A percentile compares a stretch with the other conserved stretches of the same genome.
Evolutionary conservation across 1,140 invertebrate genomes (phyloP).

Genomic region (Drosophila kikkawai): DNA sequence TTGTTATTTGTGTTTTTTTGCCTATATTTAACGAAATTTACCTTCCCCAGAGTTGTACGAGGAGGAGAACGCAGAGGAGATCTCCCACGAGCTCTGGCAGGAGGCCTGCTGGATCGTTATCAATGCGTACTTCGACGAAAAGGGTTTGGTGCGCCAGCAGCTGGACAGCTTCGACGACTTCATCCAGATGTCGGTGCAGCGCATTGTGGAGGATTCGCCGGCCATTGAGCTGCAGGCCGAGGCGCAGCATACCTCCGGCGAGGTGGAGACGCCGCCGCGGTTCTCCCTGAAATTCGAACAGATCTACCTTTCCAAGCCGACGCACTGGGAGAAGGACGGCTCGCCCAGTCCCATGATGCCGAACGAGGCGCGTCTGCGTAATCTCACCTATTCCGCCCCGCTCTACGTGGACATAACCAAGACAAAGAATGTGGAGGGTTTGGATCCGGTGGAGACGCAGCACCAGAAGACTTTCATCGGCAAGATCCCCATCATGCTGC

Average conservation of each 20-base stretch:
- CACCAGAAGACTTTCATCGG: slow-evolving; percentile 99
- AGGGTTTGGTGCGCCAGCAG: slow-evolving; percentile 99
- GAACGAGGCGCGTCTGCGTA: slow-evolving; percentile 96
- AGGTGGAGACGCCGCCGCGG: slow-evolving; percentile 95
- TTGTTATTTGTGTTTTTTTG: neutral
- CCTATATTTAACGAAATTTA: neutral
- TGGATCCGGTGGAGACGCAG: slow-evolving; percentile 96
- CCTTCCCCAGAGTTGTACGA: slow-evolving; percentile 68
- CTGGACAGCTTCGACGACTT: slow-evolving; percentile 99
- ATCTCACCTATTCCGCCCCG: slow-evolving; percentile 97
- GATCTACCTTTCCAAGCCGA: slow-evolving; percentile 99
- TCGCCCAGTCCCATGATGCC: slow-evolving; percentile 99
- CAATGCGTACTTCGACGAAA: slow-evolving; percentile 99
- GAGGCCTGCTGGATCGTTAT: slow-evolving; percentile 99
- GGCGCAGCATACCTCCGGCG: slow-evolving; percentile 96
- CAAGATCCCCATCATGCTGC: slow-evolving; percentile 99
- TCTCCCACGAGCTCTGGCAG: slow-evolving; percentile 98
- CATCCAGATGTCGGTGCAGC: slow-evolving; percentile 99
- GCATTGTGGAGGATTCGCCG: slow-evolving; percentile 99
- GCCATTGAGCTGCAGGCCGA: slow-evolving; percentile 99
- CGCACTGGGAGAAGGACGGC: slow-evolving; percentile 99
- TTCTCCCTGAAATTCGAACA: slow-evolving; percentile 99
- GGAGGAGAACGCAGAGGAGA: slow-evolving; percentile 89
- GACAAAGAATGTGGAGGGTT: slow-evolving; percentile 95
- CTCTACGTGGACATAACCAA: slow-evolving; percentile 99